Evolutionary conservation across 2,797 vertebrate genomes (phyloP), one percentile per base, ranked within the genome.

Genomic region (Sciurus carolinensis): DNA sequence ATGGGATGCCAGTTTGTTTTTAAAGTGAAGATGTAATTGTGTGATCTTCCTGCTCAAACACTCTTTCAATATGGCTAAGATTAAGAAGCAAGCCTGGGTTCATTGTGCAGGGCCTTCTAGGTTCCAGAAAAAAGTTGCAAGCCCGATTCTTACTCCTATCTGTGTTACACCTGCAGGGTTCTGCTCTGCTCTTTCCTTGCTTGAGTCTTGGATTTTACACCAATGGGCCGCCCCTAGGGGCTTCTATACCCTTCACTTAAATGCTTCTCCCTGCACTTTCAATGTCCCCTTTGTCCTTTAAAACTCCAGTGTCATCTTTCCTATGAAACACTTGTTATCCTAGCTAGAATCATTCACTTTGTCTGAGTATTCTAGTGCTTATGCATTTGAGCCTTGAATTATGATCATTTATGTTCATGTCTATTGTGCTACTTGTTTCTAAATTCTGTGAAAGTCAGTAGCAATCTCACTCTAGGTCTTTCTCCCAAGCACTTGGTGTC

Each of bases 1-100:
- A 69, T 39, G 26, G 72, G 79, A 18, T 81, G 4, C 54, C 73
- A 64, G 28, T 47, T 77, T 42, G 5, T 26, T 93, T 84, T 73
- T 86, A 80, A 86, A 86, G 33, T 22, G 36, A 86, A 88, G 7
- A 82, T 81, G 22, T 64, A 81, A n/a, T 28, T 91, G 57, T 92
- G 28, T 82, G 77, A 57, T 52, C 20, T 91, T 14, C 42, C 57
- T 73, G 20, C 44, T 95, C 62, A 91, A 77, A 88, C 85, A 62
- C 15, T 18, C 39, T n/a, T 87, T 87, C 47, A 36, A 0, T 52
- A 39, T 54, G 28, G 13, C 47, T 94, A 33, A 33, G 30, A 33
- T n/a, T 62, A n/a, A 50, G 80, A 90, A 85, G 75, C 18, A 86
- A 73, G 69, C 20, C 52, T 33, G 57, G 52, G 52, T 36, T 87